Evolutionary conservation across 2,888 invertebrate genomes (phyloP).

Genomic region (Cryptus armator): DNA sequence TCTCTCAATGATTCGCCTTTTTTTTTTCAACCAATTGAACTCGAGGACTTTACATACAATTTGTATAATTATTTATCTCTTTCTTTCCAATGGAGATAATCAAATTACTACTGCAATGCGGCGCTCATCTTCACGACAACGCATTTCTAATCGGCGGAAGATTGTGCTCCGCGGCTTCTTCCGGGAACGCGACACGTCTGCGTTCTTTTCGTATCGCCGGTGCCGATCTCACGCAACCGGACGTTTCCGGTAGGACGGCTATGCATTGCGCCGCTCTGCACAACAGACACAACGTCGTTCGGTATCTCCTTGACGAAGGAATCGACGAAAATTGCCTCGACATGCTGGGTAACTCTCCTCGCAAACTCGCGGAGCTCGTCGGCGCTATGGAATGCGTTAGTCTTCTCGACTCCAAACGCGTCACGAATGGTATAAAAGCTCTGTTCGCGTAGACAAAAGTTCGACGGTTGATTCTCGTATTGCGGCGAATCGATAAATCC

Average conservation of each 20-base stretch:
- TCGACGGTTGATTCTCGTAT: background rate
- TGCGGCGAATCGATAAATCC: background rate
- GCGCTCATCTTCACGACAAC: conserved; percentile 90
- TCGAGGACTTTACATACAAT: background rate
- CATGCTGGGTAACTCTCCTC: conserved; percentile 86
- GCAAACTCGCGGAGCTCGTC: conserved; percentile 86
- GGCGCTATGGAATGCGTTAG: conserved; percentile 62
- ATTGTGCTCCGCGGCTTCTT: conserved; percentile 89
- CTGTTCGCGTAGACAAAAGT: conserved; percentile 37
- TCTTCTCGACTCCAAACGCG: conserved; percentile 45
- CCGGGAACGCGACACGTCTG: conserved; percentile 87
- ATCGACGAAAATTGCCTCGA: conserved; percentile 85
- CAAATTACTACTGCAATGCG: conserved; percentile 89
- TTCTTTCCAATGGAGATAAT: conserved; percentile 86
- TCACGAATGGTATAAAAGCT: conserved; percentile 29
- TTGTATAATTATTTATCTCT: conserved; percentile 5
- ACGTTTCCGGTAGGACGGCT: conserved; percentile 89
- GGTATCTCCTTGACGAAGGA: conserved; percentile 86
- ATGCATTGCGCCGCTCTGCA: conserved; percentile 90
- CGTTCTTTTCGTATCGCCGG: conserved; percentile 89
- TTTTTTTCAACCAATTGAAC: background rate
- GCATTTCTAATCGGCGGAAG: conserved; percentile 88
- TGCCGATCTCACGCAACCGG: conserved; percentile 88
- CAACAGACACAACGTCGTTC: conserved; percentile 85
- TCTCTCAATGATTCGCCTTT: background rate